A percentile compares a stretch with the other conserved stretches of the same genome.
Evolutionary conservation across 2,888 invertebrate genomes (phyloP).

Genomic region (Lamproptera curius): DNA sequence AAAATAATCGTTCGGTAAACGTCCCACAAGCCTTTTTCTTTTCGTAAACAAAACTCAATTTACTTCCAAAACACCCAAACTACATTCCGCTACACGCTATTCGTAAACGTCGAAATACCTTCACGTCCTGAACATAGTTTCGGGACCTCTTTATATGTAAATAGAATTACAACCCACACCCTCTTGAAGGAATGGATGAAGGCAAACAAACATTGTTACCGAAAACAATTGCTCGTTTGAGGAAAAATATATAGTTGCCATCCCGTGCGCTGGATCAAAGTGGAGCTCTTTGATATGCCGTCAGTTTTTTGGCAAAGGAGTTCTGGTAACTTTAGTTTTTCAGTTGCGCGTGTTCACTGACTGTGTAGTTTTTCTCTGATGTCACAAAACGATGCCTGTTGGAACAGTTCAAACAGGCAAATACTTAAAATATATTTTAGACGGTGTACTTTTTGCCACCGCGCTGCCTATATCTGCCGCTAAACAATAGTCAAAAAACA

Average conservation of each 20-base stretch:
- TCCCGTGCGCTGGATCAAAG: slow-evolving; percentile 6
- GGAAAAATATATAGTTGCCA: slow-evolving; percentile 18
- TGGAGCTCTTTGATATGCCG: slow-evolving; percentile 5
- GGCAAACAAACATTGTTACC: slow-evolving; percentile 12
- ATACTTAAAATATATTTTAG: no score
- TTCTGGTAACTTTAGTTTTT: background rate
- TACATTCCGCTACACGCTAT: no score
- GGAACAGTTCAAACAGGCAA: no score
- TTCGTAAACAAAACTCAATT: no score
- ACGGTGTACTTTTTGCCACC: no score
- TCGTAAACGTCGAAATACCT: slow-evolving; percentile 6
- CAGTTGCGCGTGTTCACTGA: background rate
- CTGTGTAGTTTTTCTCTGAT: background rate
- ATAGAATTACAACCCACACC: slow-evolving; percentile 12
- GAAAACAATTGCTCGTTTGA: slow-evolving; percentile 17
- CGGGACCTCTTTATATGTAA: slow-evolving; percentile 16
- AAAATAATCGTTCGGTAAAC: no score
- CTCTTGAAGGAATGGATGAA: slow-evolving; percentile 7
- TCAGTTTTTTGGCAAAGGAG: slow-evolving; percentile 6
- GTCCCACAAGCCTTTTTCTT: no score
- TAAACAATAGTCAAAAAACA: no score
- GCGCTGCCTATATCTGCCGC: no score
- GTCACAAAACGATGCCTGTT: no score
- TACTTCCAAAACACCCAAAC: no score
- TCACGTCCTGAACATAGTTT: slow-evolving; percentile 11